A percentile compares a stretch with the other conserved stretches of the same genome.
Evolutionary conservation across 2,113 vertebrate genomes (phyloP).

Genomic region (Aegithalos caudatus): DNA sequence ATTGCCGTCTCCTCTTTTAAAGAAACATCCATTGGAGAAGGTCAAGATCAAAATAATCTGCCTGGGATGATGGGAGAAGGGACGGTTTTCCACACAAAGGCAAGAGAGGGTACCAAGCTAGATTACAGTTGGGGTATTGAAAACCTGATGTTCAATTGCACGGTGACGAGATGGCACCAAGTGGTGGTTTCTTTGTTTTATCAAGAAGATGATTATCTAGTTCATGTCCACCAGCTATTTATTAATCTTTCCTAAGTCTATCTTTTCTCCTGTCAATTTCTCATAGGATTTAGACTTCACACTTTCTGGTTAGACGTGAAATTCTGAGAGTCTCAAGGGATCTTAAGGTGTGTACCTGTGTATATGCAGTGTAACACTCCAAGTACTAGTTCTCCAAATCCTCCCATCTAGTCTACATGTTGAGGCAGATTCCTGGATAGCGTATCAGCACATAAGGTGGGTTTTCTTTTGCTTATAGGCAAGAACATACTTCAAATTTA

Average conservation of each 20-base stretch:
- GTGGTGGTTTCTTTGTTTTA: background rate
- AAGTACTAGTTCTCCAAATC: background rate
- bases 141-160: background rate
- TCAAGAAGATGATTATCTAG: background rate
- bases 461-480: background rate
- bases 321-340: background rate
- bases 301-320: background rate
- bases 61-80: background rate
- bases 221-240: background rate
- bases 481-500: background rate
- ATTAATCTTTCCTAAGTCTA: background rate
- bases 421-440: background rate
- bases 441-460: background rate
- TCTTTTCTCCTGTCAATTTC: background rate
- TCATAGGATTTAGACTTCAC: background rate
- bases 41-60: background rate
- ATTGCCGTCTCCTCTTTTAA: background rate
- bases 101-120: background rate
- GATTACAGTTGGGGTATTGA: background rate
- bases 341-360: background rate
- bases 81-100: background rate
- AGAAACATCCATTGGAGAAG: background rate
- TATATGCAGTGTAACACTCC: background rate
- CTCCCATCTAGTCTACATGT: background rate
- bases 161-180: rapidly evolving